Base-by-base conservation (phyloP, 2,888 invertebrate species). In the Tinea semifulvella region DNA sequence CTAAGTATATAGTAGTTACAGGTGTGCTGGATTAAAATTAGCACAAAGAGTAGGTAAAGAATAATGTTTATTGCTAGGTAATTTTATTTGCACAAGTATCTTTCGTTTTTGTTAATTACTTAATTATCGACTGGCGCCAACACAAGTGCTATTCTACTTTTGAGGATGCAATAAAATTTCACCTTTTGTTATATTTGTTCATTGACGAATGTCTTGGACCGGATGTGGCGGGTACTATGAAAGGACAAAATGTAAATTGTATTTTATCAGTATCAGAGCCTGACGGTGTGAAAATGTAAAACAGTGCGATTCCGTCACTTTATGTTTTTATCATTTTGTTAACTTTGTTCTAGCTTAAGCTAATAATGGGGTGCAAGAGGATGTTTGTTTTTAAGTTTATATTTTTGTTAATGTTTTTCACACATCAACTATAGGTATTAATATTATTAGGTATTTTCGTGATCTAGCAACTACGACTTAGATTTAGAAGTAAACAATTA, bases 151-250 rank as follows among this genome's bases (percentile, higher is more conserved):
- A 2, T n/a, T n/a, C n/a, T n/a, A 31, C 18, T 17, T 14, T 38
- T 4, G 8, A 18, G 18, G 40, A 11, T 40, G 40, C 40, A 40
- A 40, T 40, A 40, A 40, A 20, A 40, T 3, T 20, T 11, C 11
- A 38, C 40, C 17, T 18, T 18, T 36, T 36, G 18, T 36, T 36
- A 36, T n/a, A 8, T 18, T n/a, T 16, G 36, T 40, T 22, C 22
- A 40, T 40, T 40, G 20, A 22, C 6, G 31, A 31, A 31, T 31
- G 14, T 2, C 1, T 35, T 3, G 16, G 10, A 20, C 40, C 40
- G 40, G 40, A 40, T 39, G 20, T 22, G 22, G n/a, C 40, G 40
- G 40, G 17, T 22, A 22, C 40, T 22, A 38, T 38, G 36, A 36
- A 36, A 36, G 36, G 36, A 36, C 35, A 13, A 35, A 36, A 36